Percentiles rank a stretch among this genome's conserved stretches.
Evolutionary conservation across 2,888 invertebrate genomes (phyloP).

Genomic region (Perithous albicinctus): DNA sequence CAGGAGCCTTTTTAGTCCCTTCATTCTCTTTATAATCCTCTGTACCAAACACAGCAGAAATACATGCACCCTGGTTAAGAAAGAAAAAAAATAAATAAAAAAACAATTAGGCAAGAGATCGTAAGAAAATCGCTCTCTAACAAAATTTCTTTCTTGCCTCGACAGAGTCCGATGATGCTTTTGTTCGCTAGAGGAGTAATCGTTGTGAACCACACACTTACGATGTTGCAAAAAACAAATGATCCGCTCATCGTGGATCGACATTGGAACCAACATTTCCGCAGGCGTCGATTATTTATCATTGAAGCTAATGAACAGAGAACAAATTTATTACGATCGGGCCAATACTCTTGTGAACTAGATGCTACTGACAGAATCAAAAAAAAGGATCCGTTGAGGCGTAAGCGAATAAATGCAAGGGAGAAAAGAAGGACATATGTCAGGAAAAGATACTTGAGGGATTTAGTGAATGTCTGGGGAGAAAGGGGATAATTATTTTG

Average conservation of each 20-base stretch:
- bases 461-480: conserved; percentile 51
- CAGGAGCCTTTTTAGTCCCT: conserved; percentile 3
- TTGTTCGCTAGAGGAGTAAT: conserved; percentile 43
- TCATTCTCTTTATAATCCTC: conserved; percentile 37
- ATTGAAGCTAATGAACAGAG: conserved; percentile 50
- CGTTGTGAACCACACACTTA: conserved; percentile 10
- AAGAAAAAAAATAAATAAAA: neutral
- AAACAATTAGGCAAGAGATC: neutral
- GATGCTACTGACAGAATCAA: neutral
- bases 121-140: neutral
- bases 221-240: conserved; percentile 58
- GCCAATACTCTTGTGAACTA: neutral
- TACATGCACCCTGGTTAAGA: neutral
- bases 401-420: neutral
- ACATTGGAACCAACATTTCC: conserved; percentile 3
- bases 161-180: conserved; percentile 47
- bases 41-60: neutral
- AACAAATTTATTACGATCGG: conserved; percentile 6
- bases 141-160: conserved; percentile 43
- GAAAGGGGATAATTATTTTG: conserved; percentile 69
- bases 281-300: conserved; percentile 63
- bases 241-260: conserved; percentile 65
- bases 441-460: neutral
- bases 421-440: neutral
- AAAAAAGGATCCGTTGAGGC: neutral